These are phyloP conservation scores for Zonotrichia leucophrys DNA, from an alignment of 2,113 vertebrate genomes.

Conservation along the genomic window DNA sequence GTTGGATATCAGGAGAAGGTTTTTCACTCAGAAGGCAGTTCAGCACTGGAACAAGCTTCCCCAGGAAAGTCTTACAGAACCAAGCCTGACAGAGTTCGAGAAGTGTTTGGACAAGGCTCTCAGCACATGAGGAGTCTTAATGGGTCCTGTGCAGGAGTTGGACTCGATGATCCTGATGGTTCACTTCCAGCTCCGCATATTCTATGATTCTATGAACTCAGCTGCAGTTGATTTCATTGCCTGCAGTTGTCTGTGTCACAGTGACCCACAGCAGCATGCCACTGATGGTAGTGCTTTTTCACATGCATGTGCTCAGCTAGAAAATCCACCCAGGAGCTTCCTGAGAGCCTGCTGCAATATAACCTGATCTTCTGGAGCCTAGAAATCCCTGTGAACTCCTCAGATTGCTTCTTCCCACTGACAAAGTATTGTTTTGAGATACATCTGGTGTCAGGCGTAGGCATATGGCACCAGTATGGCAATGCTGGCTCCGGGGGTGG, in stretches of 20 bases:
- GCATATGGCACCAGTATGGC: constrained; percentile 73
- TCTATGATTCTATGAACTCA: neutral
- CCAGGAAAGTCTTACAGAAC: neutral
- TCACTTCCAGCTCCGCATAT: neutral
- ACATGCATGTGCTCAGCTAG: constrained; percentile 25
- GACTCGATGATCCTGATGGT: neutral
- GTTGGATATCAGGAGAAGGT: neutral
- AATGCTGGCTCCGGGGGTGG: constrained; percentile 24
- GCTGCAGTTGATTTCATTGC: neutral
- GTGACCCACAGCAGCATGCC: neutral
- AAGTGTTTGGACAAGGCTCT: neutral
- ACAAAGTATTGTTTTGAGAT: constrained; percentile 53
- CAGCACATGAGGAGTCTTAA: neutral
- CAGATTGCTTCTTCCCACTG: constrained; percentile 40
- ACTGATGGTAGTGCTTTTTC: neutral
- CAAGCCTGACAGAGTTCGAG: neutral
- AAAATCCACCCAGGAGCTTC: constrained; percentile 24
- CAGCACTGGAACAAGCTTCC: neutral
- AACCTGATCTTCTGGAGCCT: constrained; percentile 25
- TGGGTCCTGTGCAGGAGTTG: neutral
- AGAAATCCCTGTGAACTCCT: constrained; percentile 64
- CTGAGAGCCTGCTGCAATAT: constrained; percentile 40
- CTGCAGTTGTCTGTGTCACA: neutral
- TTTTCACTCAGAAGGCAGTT: neutral
- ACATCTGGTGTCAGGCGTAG: constrained; percentile 65